These are phyloP conservation scores for Anastrepha obliqua DNA, from an alignment of 1,140 invertebrate genomes.

Conservation along the genomic window DNA sequence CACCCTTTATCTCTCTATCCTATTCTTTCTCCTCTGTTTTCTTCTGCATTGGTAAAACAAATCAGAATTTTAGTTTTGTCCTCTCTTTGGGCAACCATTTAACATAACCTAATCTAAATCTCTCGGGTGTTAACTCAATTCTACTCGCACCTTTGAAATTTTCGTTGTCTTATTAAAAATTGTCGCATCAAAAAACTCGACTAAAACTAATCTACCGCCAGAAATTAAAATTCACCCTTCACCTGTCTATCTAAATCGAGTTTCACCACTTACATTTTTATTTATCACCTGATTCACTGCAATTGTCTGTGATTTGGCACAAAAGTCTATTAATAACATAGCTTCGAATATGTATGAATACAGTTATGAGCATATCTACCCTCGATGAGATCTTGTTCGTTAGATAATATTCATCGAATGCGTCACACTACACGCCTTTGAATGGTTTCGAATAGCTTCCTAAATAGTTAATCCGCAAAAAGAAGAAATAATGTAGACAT, in stretches of 20 bases:
- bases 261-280: background rate
- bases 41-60: too few species aligned
- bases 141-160: too few species aligned
- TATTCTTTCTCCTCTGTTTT: too few species aligned
- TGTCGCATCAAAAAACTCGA: too few species aligned
- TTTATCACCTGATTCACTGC: background rate
- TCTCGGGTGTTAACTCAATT: background rate
- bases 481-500: too few species aligned
- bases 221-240: too few species aligned
- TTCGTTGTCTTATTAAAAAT: too few species aligned
- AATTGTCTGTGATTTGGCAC: background rate
- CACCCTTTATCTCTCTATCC: too few species aligned
- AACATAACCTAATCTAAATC: background rate
- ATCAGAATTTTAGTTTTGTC: too few species aligned
- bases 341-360: background rate
- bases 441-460: background rate
- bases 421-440: background rate
- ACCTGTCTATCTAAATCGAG: background rate
- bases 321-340: background rate
- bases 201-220: too few species aligned
- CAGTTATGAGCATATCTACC: background rate
- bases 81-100: too few species aligned
- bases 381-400: background rate
- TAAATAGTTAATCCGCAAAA: background rate
- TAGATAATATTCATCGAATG: background rate